Evolutionary conservation across 2,113 vertebrate species (phyloP), one percentile per base, ranked within the genome.

Genomic region (Isichthys henryi): DNA sequence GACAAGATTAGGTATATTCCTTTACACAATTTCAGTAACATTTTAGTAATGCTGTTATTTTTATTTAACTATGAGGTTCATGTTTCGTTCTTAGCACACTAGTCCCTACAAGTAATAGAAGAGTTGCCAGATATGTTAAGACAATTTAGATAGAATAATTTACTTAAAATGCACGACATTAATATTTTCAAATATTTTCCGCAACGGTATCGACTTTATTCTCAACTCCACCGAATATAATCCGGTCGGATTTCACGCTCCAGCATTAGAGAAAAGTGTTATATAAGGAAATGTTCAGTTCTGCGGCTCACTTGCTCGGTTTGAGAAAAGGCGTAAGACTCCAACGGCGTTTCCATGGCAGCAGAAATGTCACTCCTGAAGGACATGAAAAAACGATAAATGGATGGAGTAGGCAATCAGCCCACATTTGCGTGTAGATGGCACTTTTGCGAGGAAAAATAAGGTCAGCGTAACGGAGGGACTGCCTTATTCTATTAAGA

Each of bases 321-420:
- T 86, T 86, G 11, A 86, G 83, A 50, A 86, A 46, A 49, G 45
- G 21, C 83, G 23, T 85, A 49, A 85, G 83, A 27, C 43, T 86
- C 45, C 43, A 88, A 39, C 66, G 58, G 62, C 27, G 88, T 88
- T 88, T 88, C 88, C 88, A 88, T 88, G 66, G 62, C 66, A 88
- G 88, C 88, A 77, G 43, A 45, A 27, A 88, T 88, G 88, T 88
- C 88, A 77, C 88, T 50, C 66, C 46, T 87, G 31, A 62, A 27
- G 46, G 62, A 88, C 66, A 39, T 77, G 88, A 39, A 43, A 80
- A 80, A 35, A 43, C 31, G 74, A 43, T 35, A 80, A 77, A 77
- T 4, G 48, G 46, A 88, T 62, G n/a, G 23, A 88, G 56, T 19
- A 19, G 43, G 88, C 62, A 49, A 31, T 43, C 86, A 87, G 86